Evolutionary conservation across 2,113 vertebrate genomes (phyloP), one percentile per base, ranked within the genome.

Genomic region (Ammodramus savannarum): DNA sequence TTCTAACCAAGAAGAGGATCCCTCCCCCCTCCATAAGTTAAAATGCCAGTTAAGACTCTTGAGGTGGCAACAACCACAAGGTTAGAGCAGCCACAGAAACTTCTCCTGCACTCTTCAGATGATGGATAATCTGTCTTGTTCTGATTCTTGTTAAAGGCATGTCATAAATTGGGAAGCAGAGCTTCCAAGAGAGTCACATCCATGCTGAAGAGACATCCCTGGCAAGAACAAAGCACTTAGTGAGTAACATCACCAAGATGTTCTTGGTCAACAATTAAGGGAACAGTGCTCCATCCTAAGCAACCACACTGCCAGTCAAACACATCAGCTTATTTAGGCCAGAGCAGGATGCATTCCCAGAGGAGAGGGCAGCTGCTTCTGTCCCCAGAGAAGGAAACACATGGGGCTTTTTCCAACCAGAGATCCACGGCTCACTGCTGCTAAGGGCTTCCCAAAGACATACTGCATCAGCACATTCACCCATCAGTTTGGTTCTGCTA

Each of bases 381-480:
- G 69, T 82, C 74, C 62, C 25, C 1, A 1, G 41, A 85, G 48
- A 90, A 67, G 52, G 19, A 80, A 85, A 69, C 13, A 48, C 6
- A 0, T 5, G 38, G 8, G 6, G 0, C 1, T 85, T 87, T 82
- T 80, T 54, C 44, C 46, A 71, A 1, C 22, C 69, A 73, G 54
- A 85, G 22, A 68, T 54, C 39, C 49, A 65, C 13, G 5, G 31
- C 44, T 85, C 2, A 1, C 62, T 93, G 62, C 81, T 85, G 63
- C 84, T 5, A 25, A 76, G 69, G 54, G 44, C 89, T 95, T 85
- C 78, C 74, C 71, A 89, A 87, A 94, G 81, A 76, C 29, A 59
- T 7, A 57, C 31, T 44, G 44, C 68, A 77, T 80, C 75, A 91
- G 75, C 82, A 83, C 2, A 3, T 59, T 71, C 52, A 34, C 43